Conservation (phyloP, 2,888 invertebrate genomes). For the Phyto melanocephala region DNA sequence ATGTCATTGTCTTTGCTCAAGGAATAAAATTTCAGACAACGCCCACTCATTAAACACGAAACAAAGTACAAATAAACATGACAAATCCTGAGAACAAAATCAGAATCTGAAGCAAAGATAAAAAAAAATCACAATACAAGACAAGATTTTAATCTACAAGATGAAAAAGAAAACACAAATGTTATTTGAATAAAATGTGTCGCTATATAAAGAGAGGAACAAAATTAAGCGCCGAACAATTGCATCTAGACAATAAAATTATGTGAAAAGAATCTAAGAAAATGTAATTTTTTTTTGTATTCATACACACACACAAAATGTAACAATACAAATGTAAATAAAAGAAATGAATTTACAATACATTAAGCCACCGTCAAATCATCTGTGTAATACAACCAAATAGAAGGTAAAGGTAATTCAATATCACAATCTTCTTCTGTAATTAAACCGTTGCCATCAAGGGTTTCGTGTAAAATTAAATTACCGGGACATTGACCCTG, state of each 20-base stretch:
- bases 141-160: conserved; percentile 55
- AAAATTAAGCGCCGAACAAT: neutral
- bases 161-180: conserved; percentile 34
- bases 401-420: conserved; percentile 73
- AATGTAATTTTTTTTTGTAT: conserved; percentile 18
- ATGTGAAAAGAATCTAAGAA: conserved; percentile 50
- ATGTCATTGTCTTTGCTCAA: neutral
- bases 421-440: conserved; percentile 71
- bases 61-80: conserved; percentile 24
- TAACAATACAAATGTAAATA: conserved; percentile 9
- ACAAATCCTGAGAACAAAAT: conserved; percentile 54
- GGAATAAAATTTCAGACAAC: conserved; percentile 12
- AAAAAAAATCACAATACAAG: conserved; percentile 17
- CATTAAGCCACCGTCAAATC: conserved; percentile 76
- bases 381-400: conserved; percentile 78
- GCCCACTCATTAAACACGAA: conserved; percentile 47
- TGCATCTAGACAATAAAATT: conserved; percentile 38
- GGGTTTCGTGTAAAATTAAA: conserved; percentile 71
- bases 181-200: conserved; percentile 63
- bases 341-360: neutral
- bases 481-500: conserved; percentile 68
- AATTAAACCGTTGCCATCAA: conserved; percentile 75
- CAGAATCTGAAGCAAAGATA: neutral
- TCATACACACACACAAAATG: conserved; percentile 14
- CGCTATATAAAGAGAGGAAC: conserved; percentile 4